Conservation (phyloP, 2,797 vertebrate species). For the Schizopygopsis malacanthus region DNA sequence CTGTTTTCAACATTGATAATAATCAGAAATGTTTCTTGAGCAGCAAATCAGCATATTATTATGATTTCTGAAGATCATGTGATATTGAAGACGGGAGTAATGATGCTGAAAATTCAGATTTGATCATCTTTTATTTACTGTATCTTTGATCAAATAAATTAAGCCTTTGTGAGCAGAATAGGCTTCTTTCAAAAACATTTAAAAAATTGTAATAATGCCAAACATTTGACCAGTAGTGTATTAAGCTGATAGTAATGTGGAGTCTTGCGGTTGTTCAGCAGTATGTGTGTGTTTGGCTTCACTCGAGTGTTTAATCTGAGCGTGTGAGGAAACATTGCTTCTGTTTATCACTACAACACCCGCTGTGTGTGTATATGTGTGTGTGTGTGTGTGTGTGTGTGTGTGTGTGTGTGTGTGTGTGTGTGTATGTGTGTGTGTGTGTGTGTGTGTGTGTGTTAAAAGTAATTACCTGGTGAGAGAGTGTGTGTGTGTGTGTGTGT, state of each 20-base stretch:
- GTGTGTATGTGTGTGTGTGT: conserved; percentile 3
- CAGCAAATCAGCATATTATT: background rate
- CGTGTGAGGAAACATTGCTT: background rate
- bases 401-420: too few relatives aligned
- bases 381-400: too few relatives aligned
- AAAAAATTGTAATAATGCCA: too few relatives aligned
- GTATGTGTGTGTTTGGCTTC: background rate
- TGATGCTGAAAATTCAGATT: background rate
- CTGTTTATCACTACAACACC: background rate
- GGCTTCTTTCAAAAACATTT: too few relatives aligned
- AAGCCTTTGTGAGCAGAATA: background rate
- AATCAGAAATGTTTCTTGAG: background rate
- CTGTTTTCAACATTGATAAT: background rate
- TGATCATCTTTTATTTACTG: too few relatives aligned
- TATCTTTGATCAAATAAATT: too few relatives aligned
- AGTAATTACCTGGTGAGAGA: too few relatives aligned
- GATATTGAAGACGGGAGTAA: background rate
- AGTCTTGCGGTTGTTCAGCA: background rate
- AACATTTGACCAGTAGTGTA: too few relatives aligned
- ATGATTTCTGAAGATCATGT: background rate
- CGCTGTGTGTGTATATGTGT: too few relatives aligned
- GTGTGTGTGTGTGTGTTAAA: background rate
- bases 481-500: conserved; percentile 7
- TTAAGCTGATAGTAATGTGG: background rate
- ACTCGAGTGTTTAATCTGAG: background rate